Base-by-base conservation (phyloP, 2,113 vertebrate species). In the Falcunculus frontatus region DNA sequence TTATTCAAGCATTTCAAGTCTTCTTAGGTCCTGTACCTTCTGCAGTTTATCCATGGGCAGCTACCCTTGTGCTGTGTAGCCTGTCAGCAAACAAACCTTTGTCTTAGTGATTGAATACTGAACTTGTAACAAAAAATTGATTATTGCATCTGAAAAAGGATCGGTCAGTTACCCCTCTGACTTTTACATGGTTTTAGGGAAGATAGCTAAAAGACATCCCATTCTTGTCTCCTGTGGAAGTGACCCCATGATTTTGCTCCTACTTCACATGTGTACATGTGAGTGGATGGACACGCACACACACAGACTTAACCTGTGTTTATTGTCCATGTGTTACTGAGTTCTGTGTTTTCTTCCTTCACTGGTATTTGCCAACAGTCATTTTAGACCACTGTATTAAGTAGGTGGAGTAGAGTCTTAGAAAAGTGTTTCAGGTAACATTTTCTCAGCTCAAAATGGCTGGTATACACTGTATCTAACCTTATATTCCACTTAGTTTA, bases 251-350 rank as follows among this genome's bases (percentile, higher is more conserved):
- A 37, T 64, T 87, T 87, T 72, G 4, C 27, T 16, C 3, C 23
- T 70, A 13, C 26, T 79, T 82, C 8, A 1, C 30, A 4, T 15
- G 3, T 26, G 57, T 67, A 10, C 2, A 0, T 25, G 27, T n/a
- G 37, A 78, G 19, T 56, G 18, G 6, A 9, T 6, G 4, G 49
- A 20, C 7, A 4, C 46, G 55, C 12, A n/a, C 20, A 19, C 6
- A 18, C 49, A 25, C 3, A 9, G 35, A 50, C 21, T 50, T 62
- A 63, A 27, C 27, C 19, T 65, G 0, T 70, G n/a, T 57, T 90
- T 74, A 62, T 16, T 65, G n/a, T 73, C 59, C 20, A 0, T 47
- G 13, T 32, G 3, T 47, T 47, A 35, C 55, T 11, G 30, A 62
- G 11, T 52, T 93, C 27, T 60, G 27, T 46, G 46, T 60, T 83